Evolutionary conservation across 1,140 invertebrate genomes (phyloP).

Genomic region (Berghia stephanieae): DNA sequence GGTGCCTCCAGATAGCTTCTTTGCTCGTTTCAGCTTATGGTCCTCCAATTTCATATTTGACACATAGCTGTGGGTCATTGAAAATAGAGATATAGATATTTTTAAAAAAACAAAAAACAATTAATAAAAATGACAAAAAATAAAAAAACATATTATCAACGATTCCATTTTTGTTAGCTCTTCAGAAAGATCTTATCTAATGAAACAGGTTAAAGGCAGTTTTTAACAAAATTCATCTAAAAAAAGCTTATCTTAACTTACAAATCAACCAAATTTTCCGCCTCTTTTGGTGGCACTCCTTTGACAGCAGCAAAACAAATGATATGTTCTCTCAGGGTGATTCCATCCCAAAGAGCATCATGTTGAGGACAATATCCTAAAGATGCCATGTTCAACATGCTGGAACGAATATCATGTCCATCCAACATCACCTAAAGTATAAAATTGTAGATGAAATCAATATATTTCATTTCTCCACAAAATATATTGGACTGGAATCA

Average conservation of each 20-base stretch:
- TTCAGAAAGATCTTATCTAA: too few species aligned
- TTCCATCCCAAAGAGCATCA: constrained; percentile 62
- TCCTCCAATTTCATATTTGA: constrained; percentile 82
- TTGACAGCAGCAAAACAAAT: constrained; percentile 81
- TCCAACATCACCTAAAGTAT: constrained; percentile 48
- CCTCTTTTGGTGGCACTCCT: constrained; percentile 72
- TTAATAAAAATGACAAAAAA: too few species aligned
- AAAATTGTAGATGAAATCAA: too few species aligned
- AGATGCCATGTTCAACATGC: constrained; percentile 43
- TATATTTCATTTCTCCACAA: too few species aligned
- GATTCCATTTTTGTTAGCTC: too few species aligned
- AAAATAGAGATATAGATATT: too few species aligned
- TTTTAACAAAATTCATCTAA: too few species aligned
- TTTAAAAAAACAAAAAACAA: not conserved
- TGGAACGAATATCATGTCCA: constrained; percentile 48
- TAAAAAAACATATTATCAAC: too few species aligned
- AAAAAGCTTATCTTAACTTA: too few species aligned
- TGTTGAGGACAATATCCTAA: constrained; percentile 67
- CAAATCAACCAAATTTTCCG: constrained; percentile 39
- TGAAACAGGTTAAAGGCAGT: too few species aligned
- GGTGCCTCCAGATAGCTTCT: constrained; percentile 88
- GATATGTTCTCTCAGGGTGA: constrained; percentile 76
- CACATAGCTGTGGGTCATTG: constrained; percentile 76
- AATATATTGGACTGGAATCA: too few species aligned
- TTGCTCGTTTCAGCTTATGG: constrained; percentile 80